A percentile compares a stretch with the other conserved stretches of the same genome.
Conservation (phyloP, 2,113 vertebrate species). For the Calidris pygmaea region DNA sequence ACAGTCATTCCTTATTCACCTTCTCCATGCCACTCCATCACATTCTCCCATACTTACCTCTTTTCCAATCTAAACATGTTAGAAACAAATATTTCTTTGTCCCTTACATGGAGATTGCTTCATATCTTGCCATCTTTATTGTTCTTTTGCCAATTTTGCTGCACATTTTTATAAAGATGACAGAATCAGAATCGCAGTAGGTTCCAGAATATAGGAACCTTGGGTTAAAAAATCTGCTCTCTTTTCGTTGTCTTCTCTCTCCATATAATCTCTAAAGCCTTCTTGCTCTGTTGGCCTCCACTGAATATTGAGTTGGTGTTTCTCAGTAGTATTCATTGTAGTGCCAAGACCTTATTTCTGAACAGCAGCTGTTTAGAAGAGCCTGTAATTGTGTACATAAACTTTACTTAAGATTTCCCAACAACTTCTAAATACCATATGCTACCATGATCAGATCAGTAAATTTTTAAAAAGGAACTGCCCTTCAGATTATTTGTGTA, state of each 20-base stretch:
- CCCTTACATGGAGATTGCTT: background rate
- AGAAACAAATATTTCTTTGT: background rate
- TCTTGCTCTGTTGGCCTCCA: background rate
- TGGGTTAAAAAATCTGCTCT: background rate
- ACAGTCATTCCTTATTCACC: background rate
- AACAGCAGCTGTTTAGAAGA: background rate
- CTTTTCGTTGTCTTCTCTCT: background rate
- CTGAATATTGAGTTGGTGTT: background rate
- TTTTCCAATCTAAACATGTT: background rate
- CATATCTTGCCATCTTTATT: background rate
- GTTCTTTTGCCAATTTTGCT: background rate
- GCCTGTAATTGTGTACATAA: background rate
- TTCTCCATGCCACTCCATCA: background rate
- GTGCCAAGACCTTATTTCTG: background rate
- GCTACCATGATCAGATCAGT: background rate
- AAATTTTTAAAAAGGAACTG: background rate
- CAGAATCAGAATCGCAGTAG: background rate
- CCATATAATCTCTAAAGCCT: background rate
- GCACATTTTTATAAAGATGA: background rate
- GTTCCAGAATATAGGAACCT: background rate
- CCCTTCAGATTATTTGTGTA: background rate
- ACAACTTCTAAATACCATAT: background rate
- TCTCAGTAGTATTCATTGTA: background rate
- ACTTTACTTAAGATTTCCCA: background rate
- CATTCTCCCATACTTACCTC: background rate